Conservation (phyloP, 2,888 invertebrate genomes). For the Yponomeuta sedellus region DNA sequence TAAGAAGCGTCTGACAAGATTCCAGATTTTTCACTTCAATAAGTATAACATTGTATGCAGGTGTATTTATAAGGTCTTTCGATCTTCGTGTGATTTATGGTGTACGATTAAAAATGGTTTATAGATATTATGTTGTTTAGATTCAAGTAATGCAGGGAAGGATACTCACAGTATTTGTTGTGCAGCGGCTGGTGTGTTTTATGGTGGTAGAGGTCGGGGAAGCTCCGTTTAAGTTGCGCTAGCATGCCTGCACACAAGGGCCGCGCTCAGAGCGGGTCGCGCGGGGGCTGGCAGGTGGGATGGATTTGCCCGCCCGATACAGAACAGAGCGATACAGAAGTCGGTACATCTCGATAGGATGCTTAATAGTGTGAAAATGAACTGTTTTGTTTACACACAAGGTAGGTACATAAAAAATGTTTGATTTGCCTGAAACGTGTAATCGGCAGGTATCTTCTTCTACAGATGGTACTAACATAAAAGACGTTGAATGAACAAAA, state of each 20-base stretch:
- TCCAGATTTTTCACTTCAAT: background rate
- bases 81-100: too few relatives aligned
- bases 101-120: too few relatives aligned
- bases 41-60: background rate
- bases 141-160: background rate
- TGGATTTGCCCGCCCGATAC: slow-evolving; percentile 18
- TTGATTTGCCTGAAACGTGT: too few relatives aligned
- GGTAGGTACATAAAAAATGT: background rate
- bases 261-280: slow-evolving; percentile 67
- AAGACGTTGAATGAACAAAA: too few relatives aligned
- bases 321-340: background rate
- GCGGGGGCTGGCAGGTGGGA: slow-evolving; percentile 40
- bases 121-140: background rate
- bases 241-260: slow-evolving; percentile 87
- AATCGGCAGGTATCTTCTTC: too few relatives aligned
- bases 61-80: too few relatives aligned
- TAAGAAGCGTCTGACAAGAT: background rate
- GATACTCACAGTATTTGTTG: slow-evolving; percentile 81
- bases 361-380: too few relatives aligned
- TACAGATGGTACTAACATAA: too few relatives aligned
- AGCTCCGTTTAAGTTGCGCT: slow-evolving; percentile 91
- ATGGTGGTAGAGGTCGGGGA: slow-evolving; percentile 88
- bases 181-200: slow-evolving; percentile 86
- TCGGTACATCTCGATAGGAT: too few relatives aligned
- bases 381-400: too few relatives aligned